Evolutionary conservation across 2,888 invertebrate genomes (phyloP).

Genomic region (Xanthia togata): DNA sequence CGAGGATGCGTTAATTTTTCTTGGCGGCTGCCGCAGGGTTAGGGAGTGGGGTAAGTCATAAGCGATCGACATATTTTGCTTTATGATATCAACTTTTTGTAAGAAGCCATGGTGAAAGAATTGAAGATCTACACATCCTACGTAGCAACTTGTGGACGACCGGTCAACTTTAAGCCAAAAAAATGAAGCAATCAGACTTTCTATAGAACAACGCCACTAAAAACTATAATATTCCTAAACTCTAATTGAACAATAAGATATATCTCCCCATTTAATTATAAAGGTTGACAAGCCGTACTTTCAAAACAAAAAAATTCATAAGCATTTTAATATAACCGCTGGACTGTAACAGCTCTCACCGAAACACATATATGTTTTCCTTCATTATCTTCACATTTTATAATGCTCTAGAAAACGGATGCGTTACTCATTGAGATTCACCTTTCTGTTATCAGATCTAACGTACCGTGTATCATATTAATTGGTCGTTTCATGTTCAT

Average conservation of each 20-base stretch:
- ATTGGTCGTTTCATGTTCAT: conserved; percentile 77
- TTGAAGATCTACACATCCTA: not conserved
- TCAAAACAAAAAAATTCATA: conserved; percentile 59
- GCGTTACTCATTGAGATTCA: conserved; percentile 75
- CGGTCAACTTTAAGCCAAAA: not conserved
- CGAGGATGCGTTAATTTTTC: conserved; percentile 87
- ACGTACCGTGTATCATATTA: conserved; percentile 76
- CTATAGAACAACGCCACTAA: not conserved
- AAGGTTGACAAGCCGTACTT: conserved; percentile 60
- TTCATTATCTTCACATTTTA: conserved; percentile 68
- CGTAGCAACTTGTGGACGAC: not conserved
- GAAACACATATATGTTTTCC: conserved; percentile 69
- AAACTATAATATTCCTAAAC: conserved; percentile 1
- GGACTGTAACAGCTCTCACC: conserved; percentile 65
- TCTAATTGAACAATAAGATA: conserved; percentile 22
- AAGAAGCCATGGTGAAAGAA: not conserved
- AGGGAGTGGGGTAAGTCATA: conserved; percentile 66
- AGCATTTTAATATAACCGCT: conserved; percentile 58
- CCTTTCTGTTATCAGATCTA: conserved; percentile 73
- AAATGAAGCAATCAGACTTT: not conserved
- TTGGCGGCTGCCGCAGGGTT: conserved; percentile 80
- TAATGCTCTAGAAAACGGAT: conserved; percentile 70
- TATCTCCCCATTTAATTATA: not conserved
- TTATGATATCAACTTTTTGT: conserved; percentile 2
- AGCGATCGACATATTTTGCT: conserved; percentile 43